Base-by-base conservation (phyloP, 2,113 vertebrate genomes). In the Grantiella picta region DNA sequence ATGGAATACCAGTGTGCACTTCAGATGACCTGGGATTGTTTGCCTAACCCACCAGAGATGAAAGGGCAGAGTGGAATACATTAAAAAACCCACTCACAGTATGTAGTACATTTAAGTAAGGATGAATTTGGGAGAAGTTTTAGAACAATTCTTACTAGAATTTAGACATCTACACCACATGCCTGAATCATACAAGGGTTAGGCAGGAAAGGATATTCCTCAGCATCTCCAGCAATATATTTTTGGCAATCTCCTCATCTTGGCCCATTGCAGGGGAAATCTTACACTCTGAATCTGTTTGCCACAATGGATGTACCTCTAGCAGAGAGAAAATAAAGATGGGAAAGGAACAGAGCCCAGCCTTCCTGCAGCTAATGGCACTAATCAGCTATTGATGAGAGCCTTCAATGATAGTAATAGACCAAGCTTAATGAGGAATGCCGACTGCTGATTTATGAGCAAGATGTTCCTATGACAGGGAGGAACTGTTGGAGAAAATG, bases 11-110 rank as follows among this genome's bases (percentile, higher is more conserved):
- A 44, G 3, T 2, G 7, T 49, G 40, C 7, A 25, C 22, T 40
- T 71, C 3, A 7, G 31, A 20, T 69, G 12, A 53, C 11, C 13
- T 3, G 1, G 44, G 28, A 29, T 7, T 23, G 2, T 42, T 68
- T 63, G 44, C 11, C 82, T 76, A 75, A 87, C 28, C 10, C 36
- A 64, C 2, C 16, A 38, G 52, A 40, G 44, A 22, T 9, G 40
- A 59, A 71, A 78, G 16, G 14, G 27, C 2, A 79, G 27, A 8
- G 18, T 33, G 29, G 75, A 78, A 63, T 5, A 18, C 2, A 18
- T 47, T 38, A 22, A 1, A 76, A 82, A 86, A 3, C 0, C 1
- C 12, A 15, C 21, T 78, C 0, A 0, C 0, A 0, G 44, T 38
- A 31, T 6, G 25, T 10, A 27, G 27, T 3, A 36, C 6, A 23